A percentile compares a stretch with the other conserved stretches of the same genome.
phyloP scores from a whole-genome alignment of 37 sponge, comb jelly and placozoan species.

The Beroe forskalii region DNA sequence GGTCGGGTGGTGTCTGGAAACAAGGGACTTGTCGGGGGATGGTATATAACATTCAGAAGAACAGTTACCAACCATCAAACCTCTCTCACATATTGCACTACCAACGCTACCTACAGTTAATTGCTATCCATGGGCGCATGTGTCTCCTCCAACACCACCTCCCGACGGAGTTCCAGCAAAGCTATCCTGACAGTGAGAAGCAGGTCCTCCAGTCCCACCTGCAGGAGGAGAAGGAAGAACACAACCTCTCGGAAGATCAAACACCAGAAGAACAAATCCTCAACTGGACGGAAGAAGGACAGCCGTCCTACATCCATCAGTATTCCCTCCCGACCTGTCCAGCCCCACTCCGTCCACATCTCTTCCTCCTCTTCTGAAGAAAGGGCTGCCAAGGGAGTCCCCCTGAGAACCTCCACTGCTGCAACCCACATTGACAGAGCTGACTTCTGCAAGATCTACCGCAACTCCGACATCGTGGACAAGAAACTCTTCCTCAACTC shows the following conservation, averaged over 20 bases:
- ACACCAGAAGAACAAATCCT: neutral
- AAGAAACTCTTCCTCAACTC: slow-evolving; percentile 31
- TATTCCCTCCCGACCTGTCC: neutral
- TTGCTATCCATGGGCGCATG: neutral
- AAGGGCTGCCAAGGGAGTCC: too few relatives aligned
- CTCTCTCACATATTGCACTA: neutral
- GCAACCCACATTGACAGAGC: neutral
- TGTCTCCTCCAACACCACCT: neutral
- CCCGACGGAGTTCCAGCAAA: neutral
- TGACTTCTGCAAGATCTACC: slow-evolving; percentile 38
- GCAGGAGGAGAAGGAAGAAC: neutral
- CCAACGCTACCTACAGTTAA: neutral
- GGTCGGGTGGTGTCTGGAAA: neutral
- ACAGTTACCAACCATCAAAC: neutral
- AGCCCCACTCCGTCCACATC: neutral
- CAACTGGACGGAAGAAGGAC: neutral
- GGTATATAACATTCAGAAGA: neutral
- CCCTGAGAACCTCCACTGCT: neutral
- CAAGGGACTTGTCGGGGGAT: neutral
- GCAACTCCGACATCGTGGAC: neutral
- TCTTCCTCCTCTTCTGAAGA: neutral
- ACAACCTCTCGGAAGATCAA: neutral
- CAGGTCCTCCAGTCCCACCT: neutral
- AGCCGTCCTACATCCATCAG: neutral
- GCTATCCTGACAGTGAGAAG: neutral